These are phyloP conservation scores for Rhogogaster chlorosoma DNA, from an alignment of 2,888 invertebrate species.

Conservation along the genomic window DNA sequence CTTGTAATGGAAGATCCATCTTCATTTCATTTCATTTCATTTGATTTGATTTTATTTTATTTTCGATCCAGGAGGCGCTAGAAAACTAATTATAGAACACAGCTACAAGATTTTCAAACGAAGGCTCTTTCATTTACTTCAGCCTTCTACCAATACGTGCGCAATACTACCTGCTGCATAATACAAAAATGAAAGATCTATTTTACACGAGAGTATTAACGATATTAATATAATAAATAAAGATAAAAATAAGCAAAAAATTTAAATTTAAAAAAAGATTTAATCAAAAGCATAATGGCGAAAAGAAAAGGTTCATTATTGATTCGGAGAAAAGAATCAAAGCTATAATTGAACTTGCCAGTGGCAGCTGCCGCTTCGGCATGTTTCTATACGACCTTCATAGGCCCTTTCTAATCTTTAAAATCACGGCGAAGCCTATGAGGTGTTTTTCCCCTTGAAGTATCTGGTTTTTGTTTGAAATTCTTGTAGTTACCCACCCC, in stretches of 20 bases:
- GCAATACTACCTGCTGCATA: neutral
- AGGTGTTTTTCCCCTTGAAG: neutral
- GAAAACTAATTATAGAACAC: slow-evolving; percentile 46
- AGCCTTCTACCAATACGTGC: neutral
- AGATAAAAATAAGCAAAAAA: neutral
- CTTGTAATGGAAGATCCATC: neutral
- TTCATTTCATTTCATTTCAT: slow-evolving; percentile 16
- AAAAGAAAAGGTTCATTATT: neutral
- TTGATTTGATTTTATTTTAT: slow-evolving; percentile 24
- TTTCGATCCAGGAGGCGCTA: slow-evolving; percentile 16
- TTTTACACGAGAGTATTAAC: neutral
- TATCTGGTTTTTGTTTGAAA: neutral
- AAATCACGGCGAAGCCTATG: neutral
- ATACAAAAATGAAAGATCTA: neutral
- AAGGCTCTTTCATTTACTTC: neutral
- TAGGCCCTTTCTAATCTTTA: slow-evolving; percentile 31
- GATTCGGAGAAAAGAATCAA: neutral
- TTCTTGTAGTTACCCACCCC: neutral
- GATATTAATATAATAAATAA: neutral
- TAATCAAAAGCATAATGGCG: neutral
- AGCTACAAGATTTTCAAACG: neutral
- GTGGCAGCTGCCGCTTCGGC: neutral
- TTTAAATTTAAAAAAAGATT: too few relatives aligned
- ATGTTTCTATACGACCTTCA: neutral
- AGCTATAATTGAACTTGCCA: neutral